Conservation (phyloP, 1,140 invertebrate genomes). For the Chlorops oryzae region DNA sequence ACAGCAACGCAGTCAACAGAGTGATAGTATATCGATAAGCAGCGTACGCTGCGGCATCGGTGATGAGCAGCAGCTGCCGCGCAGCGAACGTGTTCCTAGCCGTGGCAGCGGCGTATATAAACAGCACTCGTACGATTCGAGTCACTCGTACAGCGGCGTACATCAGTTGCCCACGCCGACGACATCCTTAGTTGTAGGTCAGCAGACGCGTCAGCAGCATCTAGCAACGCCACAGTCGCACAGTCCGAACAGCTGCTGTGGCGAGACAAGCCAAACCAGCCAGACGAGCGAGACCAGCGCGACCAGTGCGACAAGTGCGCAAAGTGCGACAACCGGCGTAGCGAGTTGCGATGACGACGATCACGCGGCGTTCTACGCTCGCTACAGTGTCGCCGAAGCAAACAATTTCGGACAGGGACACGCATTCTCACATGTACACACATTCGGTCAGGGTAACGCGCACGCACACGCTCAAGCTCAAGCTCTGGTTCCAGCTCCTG, state of each 20-base stretch:
- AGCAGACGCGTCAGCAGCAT: background rate
- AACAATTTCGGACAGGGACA: too few relatives aligned
- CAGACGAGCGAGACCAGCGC: too few relatives aligned
- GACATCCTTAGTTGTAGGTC: background rate
- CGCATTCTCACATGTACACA: too few relatives aligned
- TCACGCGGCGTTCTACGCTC: conserved; percentile 37
- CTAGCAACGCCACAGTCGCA: conserved; percentile 9
- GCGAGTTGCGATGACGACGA: too few relatives aligned
- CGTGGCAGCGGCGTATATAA: conserved; percentile 38
- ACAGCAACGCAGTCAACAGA: background rate
- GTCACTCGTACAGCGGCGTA: conserved; percentile 16
- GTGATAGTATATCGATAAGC: too few relatives aligned
- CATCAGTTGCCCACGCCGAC: conserved; percentile 7
- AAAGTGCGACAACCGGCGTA: too few relatives aligned
- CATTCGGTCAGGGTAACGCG: conserved; percentile 27
- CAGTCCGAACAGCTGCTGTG: conserved; percentile 35
- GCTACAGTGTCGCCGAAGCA: too few relatives aligned
- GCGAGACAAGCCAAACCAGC: background rate
- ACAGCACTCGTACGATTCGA: conserved; percentile 37
- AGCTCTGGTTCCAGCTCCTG: conserved; percentile 28
- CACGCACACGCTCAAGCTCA: conserved; percentile 32
- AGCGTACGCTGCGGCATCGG: conserved; percentile 16
- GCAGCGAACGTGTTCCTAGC: conserved; percentile 24
- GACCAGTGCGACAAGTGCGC: too few relatives aligned
- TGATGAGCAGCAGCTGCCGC: conserved; percentile 30